A percentile compares a stretch with the other conserved stretches of the same genome.
Evolutionary conservation across 2,113 vertebrate genomes (phyloP).

Genomic region (Peromyscus leucopus): DNA sequence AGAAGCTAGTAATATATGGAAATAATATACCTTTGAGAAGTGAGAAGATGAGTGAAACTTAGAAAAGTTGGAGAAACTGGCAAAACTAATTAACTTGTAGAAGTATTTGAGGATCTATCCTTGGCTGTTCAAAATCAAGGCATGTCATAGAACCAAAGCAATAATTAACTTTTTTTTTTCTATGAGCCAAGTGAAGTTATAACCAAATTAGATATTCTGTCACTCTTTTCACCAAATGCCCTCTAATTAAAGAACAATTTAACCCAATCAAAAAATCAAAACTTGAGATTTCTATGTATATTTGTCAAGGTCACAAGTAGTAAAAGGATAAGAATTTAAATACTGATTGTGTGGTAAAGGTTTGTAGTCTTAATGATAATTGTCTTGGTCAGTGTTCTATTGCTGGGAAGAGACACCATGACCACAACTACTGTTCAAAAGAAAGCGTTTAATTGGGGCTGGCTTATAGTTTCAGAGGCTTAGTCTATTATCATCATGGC

Average conservation of each 20-base stretch:
- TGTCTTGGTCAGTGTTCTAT: background rate
- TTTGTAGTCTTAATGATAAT: background rate
- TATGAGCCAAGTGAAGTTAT: background rate
- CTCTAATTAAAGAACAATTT: background rate
- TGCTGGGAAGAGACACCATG: background rate
- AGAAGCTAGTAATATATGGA: background rate
- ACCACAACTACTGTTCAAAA: background rate
- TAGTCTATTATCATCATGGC: background rate
- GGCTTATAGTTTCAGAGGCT: background rate
- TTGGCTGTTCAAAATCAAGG: conserved; percentile 19
- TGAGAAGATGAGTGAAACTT: background rate
- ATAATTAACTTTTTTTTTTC: background rate
- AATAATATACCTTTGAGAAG: conserved; percentile 39
- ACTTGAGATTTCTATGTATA: conserved; percentile 7
- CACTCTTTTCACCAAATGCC: background rate
- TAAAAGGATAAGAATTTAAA: background rate
- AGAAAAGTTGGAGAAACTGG: background rate
- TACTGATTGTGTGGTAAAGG: background rate
- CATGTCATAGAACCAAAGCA: conserved; percentile 15
- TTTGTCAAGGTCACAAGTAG: background rate
- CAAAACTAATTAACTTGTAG: background rate
- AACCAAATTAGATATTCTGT: background rate
- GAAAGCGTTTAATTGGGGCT: background rate
- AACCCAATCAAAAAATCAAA: background rate
- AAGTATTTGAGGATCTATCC: background rate